phyloP scores from a whole-genome alignment of 2,797 vertebrate species.

The Danio aesculapii region DNA sequence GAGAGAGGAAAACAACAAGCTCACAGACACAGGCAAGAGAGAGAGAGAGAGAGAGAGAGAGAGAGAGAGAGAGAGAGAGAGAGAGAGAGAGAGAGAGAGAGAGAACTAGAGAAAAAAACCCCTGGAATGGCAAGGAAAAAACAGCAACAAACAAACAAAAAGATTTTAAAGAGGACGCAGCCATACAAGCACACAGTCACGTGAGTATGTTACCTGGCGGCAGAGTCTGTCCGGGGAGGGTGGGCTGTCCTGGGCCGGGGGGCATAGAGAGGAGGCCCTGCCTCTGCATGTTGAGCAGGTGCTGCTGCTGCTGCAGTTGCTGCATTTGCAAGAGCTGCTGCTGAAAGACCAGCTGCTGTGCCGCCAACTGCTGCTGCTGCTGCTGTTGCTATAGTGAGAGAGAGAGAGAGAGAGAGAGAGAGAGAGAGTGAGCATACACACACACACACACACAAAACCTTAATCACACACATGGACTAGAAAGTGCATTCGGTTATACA shows the following conservation, averaged over 20 bases:
- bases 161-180: constrained; percentile 47
- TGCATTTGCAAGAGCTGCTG: constrained; percentile 99
- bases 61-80: constrained; percentile 28
- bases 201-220: constrained; percentile 87
- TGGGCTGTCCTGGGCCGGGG: constrained; percentile 88
- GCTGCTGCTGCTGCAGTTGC: constrained; percentile 98
- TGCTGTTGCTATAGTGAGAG: constrained; percentile 79
- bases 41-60: constrained; percentile 11
- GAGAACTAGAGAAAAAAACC: constrained; percentile 4
- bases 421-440: constrained; percentile 46
- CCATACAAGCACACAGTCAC: constrained; percentile 52
- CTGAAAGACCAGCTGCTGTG: constrained; percentile 99
- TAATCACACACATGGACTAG: constrained; percentile 46
- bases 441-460: constrained; percentile 42
- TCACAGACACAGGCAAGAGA: constrained; percentile 50
- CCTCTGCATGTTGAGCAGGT: constrained; percentile 98
- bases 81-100: no score
- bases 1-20: constrained; percentile 50
- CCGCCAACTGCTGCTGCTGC: constrained; percentile 97
- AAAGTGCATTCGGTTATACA: constrained; percentile 43
- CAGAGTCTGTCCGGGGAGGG: constrained; percentile 94
- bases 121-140: constrained; percentile 24
- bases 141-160: constrained; percentile 56
- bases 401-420: constrained; percentile 61
- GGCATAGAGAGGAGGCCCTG: constrained; percentile 98